These are phyloP conservation scores for Apteryx owenii DNA, from an alignment of 2,113 vertebrate genomes.

Conservation along the genomic window DNA sequence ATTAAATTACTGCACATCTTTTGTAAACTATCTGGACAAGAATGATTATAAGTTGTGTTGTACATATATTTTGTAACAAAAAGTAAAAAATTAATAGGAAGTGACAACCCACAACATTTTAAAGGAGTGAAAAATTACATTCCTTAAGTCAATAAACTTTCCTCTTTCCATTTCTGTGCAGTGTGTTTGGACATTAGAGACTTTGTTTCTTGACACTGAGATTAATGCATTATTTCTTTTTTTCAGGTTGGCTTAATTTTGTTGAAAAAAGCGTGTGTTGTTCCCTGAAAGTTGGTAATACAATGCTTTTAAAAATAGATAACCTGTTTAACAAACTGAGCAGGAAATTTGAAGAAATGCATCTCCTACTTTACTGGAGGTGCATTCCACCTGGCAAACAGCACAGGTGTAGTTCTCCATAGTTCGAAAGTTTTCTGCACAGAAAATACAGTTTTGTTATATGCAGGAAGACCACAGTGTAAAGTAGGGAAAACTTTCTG, in stretches of 20 bases:
- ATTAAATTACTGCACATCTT: not conserved
- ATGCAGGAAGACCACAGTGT: not conserved
- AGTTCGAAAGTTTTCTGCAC: conserved; percentile 50
- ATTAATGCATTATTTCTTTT: conserved; percentile 26
- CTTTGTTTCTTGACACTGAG: conserved; percentile 23
- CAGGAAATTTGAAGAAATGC: conserved; percentile 72
- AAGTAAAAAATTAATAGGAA: conserved; percentile 48
- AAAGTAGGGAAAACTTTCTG: not conserved
- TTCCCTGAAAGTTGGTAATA: conserved; percentile 38
- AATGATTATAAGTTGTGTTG: not conserved
- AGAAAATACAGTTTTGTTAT: conserved; percentile 48
- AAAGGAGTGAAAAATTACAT: conserved; percentile 43
- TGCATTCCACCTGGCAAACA: conserved; percentile 64
- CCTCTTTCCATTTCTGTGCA: not conserved
- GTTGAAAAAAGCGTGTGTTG: conserved; percentile 25
- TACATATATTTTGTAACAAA: conserved; percentile 33
- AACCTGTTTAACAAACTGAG: conserved; percentile 79
- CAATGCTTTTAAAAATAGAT: conserved; percentile 65
- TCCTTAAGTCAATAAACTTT: conserved; percentile 17
- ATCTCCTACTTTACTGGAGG: conserved; percentile 70
- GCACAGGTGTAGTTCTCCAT: conserved; percentile 69
- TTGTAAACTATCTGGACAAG: conserved; percentile 14
- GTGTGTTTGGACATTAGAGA: not conserved
- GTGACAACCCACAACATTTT: conserved; percentile 25
- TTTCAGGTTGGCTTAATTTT: not conserved